Conservation (phyloP, 2,113 vertebrate genomes). For the Leucopsar rothschildi region DNA sequence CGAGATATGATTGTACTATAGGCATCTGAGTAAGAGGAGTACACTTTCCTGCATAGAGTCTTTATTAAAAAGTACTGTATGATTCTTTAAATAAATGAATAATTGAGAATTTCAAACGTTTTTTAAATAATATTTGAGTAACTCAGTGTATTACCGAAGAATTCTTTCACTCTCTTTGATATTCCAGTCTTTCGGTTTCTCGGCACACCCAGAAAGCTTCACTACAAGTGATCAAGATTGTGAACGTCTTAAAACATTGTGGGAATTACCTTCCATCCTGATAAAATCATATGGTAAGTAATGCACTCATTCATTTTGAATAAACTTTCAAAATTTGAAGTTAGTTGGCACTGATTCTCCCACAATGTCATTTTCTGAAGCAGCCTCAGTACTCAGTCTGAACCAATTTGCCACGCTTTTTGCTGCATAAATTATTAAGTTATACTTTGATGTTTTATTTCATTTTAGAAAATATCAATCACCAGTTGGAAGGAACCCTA, state of each 20-base stretch:
- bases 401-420: neutral
- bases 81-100: neutral
- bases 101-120: neutral
- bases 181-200: neutral
- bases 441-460: neutral
- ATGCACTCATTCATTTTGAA: neutral
- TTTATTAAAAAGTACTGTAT: neutral
- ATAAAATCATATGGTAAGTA: neutral
- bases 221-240: neutral
- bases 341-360: neutral
- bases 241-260: neutral
- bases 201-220: neutral
- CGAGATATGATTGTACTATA: neutral
- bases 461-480: neutral
- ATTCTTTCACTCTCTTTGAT: neutral
- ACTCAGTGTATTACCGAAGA: neutral
- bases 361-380: neutral
- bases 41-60: neutral
- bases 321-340: neutral
- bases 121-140: neutral
- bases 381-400: neutral
- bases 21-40: neutral
- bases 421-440: neutral
- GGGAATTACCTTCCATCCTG: neutral
- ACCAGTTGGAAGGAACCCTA: neutral